Conservation (phyloP, 2,888 invertebrate species). For the Chesias legatella region DNA sequence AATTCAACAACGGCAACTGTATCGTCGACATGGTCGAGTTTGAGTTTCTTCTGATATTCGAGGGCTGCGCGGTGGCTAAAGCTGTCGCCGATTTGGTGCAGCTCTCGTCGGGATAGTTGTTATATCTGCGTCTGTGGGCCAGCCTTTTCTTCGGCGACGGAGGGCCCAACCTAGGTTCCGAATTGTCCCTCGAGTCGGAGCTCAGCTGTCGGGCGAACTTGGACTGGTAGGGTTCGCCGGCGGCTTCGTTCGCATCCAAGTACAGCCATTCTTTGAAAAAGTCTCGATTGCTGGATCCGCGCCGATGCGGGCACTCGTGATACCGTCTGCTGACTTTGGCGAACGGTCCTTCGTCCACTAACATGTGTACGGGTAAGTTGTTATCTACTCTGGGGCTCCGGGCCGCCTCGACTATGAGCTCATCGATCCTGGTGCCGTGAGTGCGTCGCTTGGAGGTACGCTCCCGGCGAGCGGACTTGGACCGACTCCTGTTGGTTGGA, state of each 20-base stretch:
- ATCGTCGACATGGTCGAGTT: slow-evolving; percentile 83
- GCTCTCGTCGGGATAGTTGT: slow-evolving; percentile 69
- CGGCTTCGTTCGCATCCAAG: slow-evolving; percentile 61
- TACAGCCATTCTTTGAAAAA: slow-evolving; percentile 75
- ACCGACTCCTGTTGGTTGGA: slow-evolving; percentile 50
- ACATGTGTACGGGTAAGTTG: slow-evolving; percentile 60
- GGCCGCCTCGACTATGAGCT: slow-evolving; percentile 58
- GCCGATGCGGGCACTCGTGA: slow-evolving; percentile 63
- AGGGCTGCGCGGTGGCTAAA: slow-evolving; percentile 65
- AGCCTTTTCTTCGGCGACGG: slow-evolving; percentile 68
- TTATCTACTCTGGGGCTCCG: slow-evolving; percentile 51
- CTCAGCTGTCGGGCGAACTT: slow-evolving; percentile 78
- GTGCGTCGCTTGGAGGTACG: slow-evolving; percentile 56
- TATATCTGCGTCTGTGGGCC: slow-evolving; percentile 63
- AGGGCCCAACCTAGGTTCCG: slow-evolving; percentile 70
- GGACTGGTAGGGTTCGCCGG: slow-evolving; percentile 71
- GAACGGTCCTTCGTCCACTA: slow-evolving; percentile 69
- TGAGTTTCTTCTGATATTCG: slow-evolving; percentile 80
- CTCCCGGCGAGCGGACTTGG: slow-evolving; percentile 57
- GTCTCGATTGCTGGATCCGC: slow-evolving; percentile 60
- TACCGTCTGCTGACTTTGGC: slow-evolving; percentile 69
- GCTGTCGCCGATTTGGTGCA: slow-evolving; percentile 75
- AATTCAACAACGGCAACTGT: slow-evolving; percentile 76
- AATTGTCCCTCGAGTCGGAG: slow-evolving; percentile 77
- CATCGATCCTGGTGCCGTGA: slow-evolving; percentile 59